Evolutionary conservation across 2,113 vertebrate species (phyloP), one percentile per base, ranked within the genome.

Genomic region (Hepsetus odoe): DNA sequence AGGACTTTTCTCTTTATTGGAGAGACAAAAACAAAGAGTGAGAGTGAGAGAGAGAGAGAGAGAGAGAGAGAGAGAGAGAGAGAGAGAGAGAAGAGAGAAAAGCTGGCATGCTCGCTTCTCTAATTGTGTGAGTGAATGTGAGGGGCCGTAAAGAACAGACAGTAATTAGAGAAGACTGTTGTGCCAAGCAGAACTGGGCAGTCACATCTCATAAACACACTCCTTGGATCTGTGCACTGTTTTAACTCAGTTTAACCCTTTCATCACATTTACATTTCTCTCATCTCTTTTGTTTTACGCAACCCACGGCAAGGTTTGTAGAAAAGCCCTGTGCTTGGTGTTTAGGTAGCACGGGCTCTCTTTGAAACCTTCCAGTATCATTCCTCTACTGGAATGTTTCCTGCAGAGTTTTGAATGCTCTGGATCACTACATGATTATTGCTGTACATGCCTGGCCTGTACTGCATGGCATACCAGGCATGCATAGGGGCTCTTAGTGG

Each of bases 1-100:
- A 87, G 83, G 84, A 78, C 74, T 87, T 82, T 86, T 80, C 59
- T 81, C 80, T 83, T 83, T 82, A 82, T 62, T 83, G 74, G 72
- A 76, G 40, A 20, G n/a, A 49, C 16, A 65, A 51, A 51, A 59
- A 64, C 49, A 74, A 74, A 26, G 40, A 11, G 38, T 72, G 61
- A 76, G 30, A 42, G 42, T 49, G 46, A 30, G n/a, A 9, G 20
- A 33, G 44, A 61, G 79, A 46, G 40, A 38, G 24, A 64, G 35
- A 64, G 49, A 44, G 64, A 26, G 64, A 65, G 67, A 64, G 71
- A 26, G 59, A 66, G 30, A 32, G 28, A 44, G 49, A 46, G 65
- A 53, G 64, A 42, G 66, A 46, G 35, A 49, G 64, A 30, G 35
- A 24, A 42, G 66, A 46, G 35, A 38, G 64, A 30, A 22, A 24